These are phyloP conservation scores for Melanotaenia pygmaea DNA, from an alignment of 2,797 vertebrate genomes.

Conservation along the genomic window DNA sequence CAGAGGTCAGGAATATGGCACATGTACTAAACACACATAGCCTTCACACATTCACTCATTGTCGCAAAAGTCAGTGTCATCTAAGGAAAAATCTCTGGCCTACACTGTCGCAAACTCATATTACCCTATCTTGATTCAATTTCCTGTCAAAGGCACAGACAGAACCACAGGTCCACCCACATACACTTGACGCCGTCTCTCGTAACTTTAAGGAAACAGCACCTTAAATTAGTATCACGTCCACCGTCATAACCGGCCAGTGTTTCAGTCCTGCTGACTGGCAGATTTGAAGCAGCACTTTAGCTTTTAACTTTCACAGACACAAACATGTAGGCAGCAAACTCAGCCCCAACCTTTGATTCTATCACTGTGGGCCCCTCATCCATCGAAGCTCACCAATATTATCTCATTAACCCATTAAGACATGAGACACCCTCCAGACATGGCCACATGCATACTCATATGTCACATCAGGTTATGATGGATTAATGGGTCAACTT, in stretches of 20 bases:
- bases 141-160: conserved; percentile 61
- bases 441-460: background rate
- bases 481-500: background rate
- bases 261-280: conserved; percentile 15
- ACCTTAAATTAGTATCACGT: conserved; percentile 38
- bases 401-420: background rate
- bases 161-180: conserved; percentile 39
- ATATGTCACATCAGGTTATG: background rate
- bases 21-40: conserved; percentile 69
- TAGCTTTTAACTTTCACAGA: background rate
- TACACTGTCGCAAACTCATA: conserved; percentile 27
- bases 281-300: background rate
- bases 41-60: conserved; percentile 13
- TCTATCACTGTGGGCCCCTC: background rate
- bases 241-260: conserved; percentile 5
- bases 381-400: background rate
- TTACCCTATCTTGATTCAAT: conserved; percentile 56
- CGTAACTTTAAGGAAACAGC: conserved; percentile 63
- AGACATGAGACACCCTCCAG: background rate
- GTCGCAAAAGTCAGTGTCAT: conserved; percentile 17
- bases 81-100: background rate
- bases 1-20: conserved; percentile 77
- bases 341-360: background rate
- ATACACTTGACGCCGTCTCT: conserved; percentile 42
- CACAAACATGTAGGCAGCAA: background rate